Percentiles rank a stretch among this genome's conserved stretches.
phyloP scores from a whole-genome alignment of 2,797 vertebrate species.

The Falco rusticolus region DNA sequence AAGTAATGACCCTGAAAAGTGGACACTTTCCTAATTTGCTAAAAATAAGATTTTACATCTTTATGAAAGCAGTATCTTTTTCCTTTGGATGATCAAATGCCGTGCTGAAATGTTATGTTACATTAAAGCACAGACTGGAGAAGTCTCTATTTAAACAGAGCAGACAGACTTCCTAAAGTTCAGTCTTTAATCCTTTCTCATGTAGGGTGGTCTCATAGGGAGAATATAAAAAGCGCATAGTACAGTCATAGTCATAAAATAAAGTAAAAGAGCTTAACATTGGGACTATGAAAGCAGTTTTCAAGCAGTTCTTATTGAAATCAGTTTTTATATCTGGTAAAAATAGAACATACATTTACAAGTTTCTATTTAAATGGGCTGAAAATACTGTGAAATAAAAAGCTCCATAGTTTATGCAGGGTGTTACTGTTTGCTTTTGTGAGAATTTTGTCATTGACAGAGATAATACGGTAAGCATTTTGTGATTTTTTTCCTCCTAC shows the following conservation, averaged over 20 bases:
- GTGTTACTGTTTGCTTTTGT: background rate
- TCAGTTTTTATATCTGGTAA: slow-evolving; percentile 30
- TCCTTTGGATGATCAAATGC: background rate
- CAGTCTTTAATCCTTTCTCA: background rate
- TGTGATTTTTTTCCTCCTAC: background rate
- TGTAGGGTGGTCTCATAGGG: background rate
- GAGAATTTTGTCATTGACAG: background rate
- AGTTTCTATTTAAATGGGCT: background rate
- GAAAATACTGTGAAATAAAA: background rate
- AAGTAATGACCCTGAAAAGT: slow-evolving; percentile 38
- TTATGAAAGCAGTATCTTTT: background rate
- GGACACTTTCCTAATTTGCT: slow-evolving; percentile 20
- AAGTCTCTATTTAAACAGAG: background rate
- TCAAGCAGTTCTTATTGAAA: slow-evolving; percentile 5
- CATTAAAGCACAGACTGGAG: background rate
- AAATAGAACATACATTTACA: background rate
- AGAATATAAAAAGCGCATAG: background rate
- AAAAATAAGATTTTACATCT: slow-evolving; percentile 49
- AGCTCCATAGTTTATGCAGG: background rate
- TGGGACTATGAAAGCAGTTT: background rate
- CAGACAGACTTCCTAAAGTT: background rate
- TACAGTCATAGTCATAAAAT: background rate
- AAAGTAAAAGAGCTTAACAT: background rate
- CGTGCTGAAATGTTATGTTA: background rate
- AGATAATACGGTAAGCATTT: background rate